Conservation (phyloP, 2,113 vertebrate genomes). For the Gobiocypris rarus region DNA sequence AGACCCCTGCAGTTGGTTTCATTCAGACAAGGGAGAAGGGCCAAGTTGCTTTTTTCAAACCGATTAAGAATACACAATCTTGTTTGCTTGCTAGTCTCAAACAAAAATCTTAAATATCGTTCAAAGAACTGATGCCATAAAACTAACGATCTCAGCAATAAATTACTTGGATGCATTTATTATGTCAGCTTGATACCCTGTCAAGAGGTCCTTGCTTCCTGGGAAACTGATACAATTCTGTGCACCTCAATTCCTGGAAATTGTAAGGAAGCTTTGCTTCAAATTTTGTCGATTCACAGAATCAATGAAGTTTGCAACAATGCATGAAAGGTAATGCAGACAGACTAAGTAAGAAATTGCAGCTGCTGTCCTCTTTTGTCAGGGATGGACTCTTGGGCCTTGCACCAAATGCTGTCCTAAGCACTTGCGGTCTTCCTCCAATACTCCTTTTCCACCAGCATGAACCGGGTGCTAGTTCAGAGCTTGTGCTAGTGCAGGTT, state of each 20-base stretch:
- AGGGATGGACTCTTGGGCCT: background rate
- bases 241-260: conserved; percentile 8
- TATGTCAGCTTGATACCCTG: background rate
- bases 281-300: background rate
- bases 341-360: background rate
- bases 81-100: background rate
- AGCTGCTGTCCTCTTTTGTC: background rate
- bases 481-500: too few relatives aligned
- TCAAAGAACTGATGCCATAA: background rate
- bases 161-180: conserved; percentile 3
- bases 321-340: background rate
- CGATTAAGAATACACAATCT: background rate
- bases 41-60: background rate
- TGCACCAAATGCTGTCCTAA: background rate
- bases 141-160: background rate
- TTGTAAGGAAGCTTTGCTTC: background rate
- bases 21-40: background rate
- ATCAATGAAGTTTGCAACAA: background rate
- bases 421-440: background rate
- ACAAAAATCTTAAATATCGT: background rate
- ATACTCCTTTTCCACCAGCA: too few relatives aligned
- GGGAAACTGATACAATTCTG: background rate
- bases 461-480: too few relatives aligned
- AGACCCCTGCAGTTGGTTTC: background rate
- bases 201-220: background rate